These are phyloP conservation scores for Trichonephila clavata DNA, from an alignment of 1,140 invertebrate genomes.

Conservation along the genomic window DNA sequence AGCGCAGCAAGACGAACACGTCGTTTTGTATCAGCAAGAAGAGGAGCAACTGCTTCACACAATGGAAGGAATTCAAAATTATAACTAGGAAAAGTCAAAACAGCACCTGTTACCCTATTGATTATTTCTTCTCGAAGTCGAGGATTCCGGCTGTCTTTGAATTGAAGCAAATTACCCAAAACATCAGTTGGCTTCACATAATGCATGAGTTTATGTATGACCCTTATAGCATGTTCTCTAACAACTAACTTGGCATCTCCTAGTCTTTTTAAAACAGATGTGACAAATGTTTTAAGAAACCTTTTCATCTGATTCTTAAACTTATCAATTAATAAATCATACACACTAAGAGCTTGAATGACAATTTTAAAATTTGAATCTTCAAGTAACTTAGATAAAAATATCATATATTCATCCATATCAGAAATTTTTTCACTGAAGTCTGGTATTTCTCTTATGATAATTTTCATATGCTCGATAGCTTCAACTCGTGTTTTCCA, in stretches of 20 bases:
- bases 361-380: constrained; percentile 75
- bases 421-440: constrained; percentile 71
- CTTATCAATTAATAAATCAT: constrained; percentile 74
- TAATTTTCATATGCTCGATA: constrained; percentile 82
- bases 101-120: constrained; percentile 88
- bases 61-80: constrained; percentile 88
- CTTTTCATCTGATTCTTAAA: constrained; percentile 70
- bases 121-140: constrained; percentile 89
- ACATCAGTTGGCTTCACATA: constrained; percentile 85
- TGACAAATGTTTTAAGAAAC: constrained; percentile 73
- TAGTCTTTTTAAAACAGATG: constrained; percentile 55
- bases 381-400: constrained; percentile 70
- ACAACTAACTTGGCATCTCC: constrained; percentile 83
- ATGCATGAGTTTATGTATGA: constrained; percentile 86
- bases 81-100: constrained; percentile 90
- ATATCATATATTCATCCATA: constrained; percentile 73
- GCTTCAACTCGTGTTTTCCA: constrained; percentile 84
- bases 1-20: constrained; percentile 89
- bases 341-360: constrained; percentile 69
- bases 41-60: constrained; percentile 83
- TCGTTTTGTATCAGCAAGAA: constrained; percentile 86
- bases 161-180: constrained; percentile 85
- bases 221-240: constrained; percentile 82
- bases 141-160: constrained; percentile 85
- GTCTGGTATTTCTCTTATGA: constrained; percentile 65